Evolutionary conservation across 2,113 vertebrate species (phyloP).

Genomic region (Stegastes partitus): DNA sequence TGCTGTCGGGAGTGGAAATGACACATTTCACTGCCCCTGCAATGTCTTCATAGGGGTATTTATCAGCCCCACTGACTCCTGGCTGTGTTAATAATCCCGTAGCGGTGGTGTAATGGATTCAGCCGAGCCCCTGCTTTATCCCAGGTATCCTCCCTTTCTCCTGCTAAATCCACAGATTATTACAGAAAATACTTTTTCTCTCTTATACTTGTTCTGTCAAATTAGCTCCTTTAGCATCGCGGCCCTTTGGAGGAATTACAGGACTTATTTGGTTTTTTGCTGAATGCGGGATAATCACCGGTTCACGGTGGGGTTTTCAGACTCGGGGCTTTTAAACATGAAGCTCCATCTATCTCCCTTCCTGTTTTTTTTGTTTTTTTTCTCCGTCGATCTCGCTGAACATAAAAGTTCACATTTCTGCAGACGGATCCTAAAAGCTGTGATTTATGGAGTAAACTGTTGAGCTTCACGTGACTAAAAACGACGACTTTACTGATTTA

Average conservation of each 20-base stretch:
- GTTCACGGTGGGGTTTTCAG: slow-evolving; percentile 61
- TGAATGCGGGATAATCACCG: slow-evolving; percentile 74
- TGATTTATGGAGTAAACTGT: slow-evolving; percentile 5
- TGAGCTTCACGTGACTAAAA: no score
- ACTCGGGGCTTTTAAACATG: slow-evolving; percentile 32
- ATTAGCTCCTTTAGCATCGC: slow-evolving; percentile 78
- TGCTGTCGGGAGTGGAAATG: slow-evolving; percentile 69
- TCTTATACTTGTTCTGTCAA: slow-evolving; percentile 83
- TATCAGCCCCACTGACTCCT: slow-evolving; percentile 81
- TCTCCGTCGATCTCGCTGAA: slow-evolving; percentile 31
- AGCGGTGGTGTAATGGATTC: slow-evolving; percentile 78
- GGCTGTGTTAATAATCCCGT: slow-evolving; percentile 81
- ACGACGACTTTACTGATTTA: no score
- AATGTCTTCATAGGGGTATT: slow-evolving; percentile 83
- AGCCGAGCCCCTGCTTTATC: slow-evolving; percentile 79
- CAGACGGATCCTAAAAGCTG: neutral
- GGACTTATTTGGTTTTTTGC: slow-evolving; percentile 75
- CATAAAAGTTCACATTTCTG: slow-evolving; percentile 22
- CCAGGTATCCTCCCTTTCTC: slow-evolving; percentile 79
- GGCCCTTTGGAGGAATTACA: slow-evolving; percentile 79
- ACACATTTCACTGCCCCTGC: slow-evolving; percentile 81
- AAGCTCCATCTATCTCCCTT: slow-evolving; percentile 34
- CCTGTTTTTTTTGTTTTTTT: slow-evolving; percentile 29
- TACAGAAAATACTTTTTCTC: slow-evolving; percentile 80
- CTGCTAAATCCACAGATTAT: slow-evolving; percentile 83